A percentile compares a stretch with the other conserved stretches of the same genome.
Evolutionary conservation across 1,140 invertebrate species (phyloP).

Genomic region (Alviniconcha marisindica): DNA sequence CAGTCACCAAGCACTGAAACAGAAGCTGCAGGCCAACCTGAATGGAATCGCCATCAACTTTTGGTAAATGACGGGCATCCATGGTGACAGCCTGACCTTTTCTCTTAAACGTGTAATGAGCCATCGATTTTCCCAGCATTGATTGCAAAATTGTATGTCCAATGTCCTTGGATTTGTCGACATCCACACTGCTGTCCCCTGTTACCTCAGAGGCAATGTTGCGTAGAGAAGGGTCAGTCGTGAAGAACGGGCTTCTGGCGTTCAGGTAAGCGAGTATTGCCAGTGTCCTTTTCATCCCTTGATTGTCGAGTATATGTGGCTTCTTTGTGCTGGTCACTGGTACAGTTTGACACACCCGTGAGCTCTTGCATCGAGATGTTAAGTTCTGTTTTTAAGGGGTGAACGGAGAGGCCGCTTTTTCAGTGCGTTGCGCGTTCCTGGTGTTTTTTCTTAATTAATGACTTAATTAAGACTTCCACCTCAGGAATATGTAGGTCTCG

Average conservation of each 20-base stretch:
- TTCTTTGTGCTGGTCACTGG: conserved; percentile 56
- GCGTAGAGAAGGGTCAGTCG: conserved; percentile 22
- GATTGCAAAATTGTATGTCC: conserved; percentile 34
- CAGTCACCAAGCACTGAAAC: conserved; percentile 46
- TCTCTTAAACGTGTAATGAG: conserved; percentile 43
- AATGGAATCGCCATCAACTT: conserved; percentile 46
- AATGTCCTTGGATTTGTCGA: conserved; percentile 38
- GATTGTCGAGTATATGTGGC: background rate
- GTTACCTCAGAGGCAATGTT: conserved; percentile 48
- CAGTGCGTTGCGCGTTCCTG: too few relatives aligned
- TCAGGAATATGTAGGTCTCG: too few relatives aligned
- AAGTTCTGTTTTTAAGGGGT: too few relatives aligned
- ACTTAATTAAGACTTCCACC: too few relatives aligned
- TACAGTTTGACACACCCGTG: conserved; percentile 37
- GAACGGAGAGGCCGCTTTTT: too few relatives aligned
- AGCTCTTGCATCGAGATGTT: conserved; percentile 48
- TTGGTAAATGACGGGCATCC: conserved; percentile 27
- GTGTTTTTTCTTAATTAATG: too few relatives aligned
- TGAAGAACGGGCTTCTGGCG: conserved; percentile 45
- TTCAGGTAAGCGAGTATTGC: conserved; percentile 31
- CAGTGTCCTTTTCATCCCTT: conserved; percentile 39
- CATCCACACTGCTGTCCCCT: conserved; percentile 44
- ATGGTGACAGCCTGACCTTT: conserved; percentile 42
- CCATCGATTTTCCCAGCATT: conserved; percentile 35
- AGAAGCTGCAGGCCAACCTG: conserved; percentile 50